Conservation (phyloP, 2,888 invertebrate genomes). For the Lasiommata megera region DNA sequence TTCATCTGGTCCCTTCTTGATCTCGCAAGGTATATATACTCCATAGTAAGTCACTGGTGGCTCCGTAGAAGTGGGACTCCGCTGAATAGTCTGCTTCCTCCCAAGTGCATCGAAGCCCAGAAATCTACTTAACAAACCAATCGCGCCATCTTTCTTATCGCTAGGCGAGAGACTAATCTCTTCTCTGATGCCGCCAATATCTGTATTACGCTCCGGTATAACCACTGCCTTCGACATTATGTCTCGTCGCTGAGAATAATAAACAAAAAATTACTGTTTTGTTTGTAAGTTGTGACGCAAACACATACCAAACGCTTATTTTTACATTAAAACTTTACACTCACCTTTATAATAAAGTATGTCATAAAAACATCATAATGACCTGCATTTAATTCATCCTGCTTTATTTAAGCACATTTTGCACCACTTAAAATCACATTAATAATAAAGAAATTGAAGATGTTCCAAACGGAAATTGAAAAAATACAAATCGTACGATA, state of each 20-base stretch:
- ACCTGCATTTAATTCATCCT: not conserved
- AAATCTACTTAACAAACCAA: constrained; percentile 63
- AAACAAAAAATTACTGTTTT: constrained; percentile 67
- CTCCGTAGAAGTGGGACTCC: constrained; percentile 54
- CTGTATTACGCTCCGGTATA: constrained; percentile 67
- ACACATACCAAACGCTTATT: constrained; percentile 59
- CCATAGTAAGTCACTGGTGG: constrained; percentile 67
- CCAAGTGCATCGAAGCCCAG: constrained; percentile 61
- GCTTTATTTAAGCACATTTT: constrained; percentile 45
- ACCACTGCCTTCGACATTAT: constrained; percentile 71
- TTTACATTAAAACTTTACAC: constrained; percentile 46
- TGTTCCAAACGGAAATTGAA: constrained; percentile 48
- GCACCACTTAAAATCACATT: constrained; percentile 36
- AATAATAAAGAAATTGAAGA: constrained; percentile 40
- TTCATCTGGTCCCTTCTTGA: constrained; percentile 76
- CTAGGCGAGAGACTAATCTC: constrained; percentile 62
- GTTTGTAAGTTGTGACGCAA: constrained; percentile 64
- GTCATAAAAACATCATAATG: constrained; percentile 65
- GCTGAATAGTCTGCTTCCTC: constrained; percentile 50
- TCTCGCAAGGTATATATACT: constrained; percentile 79
- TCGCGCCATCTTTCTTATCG: constrained; percentile 66
- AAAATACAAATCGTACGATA: constrained; percentile 45
- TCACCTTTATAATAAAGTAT: constrained; percentile 46
- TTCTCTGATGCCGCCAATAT: constrained; percentile 62
- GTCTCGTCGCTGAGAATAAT: constrained; percentile 57